Conservation (phyloP, 2,888 invertebrate species). For the Aspidiotus destructor region DNA sequence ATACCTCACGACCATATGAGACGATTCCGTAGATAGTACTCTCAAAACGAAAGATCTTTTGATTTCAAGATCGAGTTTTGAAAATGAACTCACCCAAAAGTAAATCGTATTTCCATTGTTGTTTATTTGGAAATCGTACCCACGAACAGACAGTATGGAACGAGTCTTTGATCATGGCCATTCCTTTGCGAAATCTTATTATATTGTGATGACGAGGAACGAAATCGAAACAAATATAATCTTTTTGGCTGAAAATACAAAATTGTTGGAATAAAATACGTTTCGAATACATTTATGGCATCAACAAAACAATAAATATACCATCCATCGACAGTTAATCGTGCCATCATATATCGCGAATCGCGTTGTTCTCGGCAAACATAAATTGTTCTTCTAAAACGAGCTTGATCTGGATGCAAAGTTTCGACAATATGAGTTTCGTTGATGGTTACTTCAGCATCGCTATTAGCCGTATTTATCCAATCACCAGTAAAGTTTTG, state of each 20-base stretch:
- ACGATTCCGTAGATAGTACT: no score
- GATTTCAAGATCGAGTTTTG: no score
- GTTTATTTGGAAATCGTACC: slow-evolving; percentile 79
- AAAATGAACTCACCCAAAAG: slow-evolving; percentile 49
- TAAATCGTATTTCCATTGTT: slow-evolving; percentile 78
- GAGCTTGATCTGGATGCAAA: slow-evolving; percentile 83
- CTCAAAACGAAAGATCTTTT: no score
- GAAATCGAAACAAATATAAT: slow-evolving; percentile 94
- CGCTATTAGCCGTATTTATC: slow-evolving; percentile 95
- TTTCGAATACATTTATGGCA: background rate
- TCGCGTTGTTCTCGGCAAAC: slow-evolving; percentile 89
- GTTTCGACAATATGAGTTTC: slow-evolving; percentile 94
- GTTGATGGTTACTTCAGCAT: slow-evolving; percentile 86
- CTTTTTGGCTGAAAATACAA: slow-evolving; percentile 66
- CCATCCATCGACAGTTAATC: slow-evolving; percentile 91
- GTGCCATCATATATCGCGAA: slow-evolving; percentile 86
- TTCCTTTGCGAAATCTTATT: slow-evolving; percentile 77
- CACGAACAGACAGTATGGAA: slow-evolving; percentile 90
- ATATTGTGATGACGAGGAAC: slow-evolving; percentile 91
- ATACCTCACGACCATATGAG: background rate
- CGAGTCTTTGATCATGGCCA: slow-evolving; percentile 79
- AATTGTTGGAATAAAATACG: background rate
- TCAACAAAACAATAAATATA: slow-evolving; percentile 39
- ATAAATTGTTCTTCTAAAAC: slow-evolving; percentile 80
- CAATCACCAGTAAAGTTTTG: slow-evolving; percentile 90